Evolutionary conservation across 2,113 vertebrate genomes (phyloP).

Genomic region (Eurystomus gularis): DNA sequence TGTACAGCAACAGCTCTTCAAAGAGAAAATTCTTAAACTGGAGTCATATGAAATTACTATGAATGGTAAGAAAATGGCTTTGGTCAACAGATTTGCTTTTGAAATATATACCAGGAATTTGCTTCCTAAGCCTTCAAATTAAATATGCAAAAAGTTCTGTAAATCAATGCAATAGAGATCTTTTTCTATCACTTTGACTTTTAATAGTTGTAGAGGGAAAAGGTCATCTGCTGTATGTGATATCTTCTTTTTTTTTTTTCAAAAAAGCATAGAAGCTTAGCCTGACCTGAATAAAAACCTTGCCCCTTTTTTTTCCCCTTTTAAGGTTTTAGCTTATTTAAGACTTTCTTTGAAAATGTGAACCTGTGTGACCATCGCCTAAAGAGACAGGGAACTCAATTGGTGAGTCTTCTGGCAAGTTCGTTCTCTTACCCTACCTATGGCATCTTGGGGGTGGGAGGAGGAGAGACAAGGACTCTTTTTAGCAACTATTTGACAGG

Average conservation of each 20-base stretch:
- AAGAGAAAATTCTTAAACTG: conserved; percentile 97
- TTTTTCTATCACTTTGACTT: neutral
- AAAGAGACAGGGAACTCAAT: conserved; percentile 94
- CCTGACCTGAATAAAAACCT: neutral
- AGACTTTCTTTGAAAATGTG: conserved; percentile 99
- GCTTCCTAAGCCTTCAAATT: neutral
- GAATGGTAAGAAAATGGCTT: conserved; percentile 83
- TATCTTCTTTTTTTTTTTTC: neutral
- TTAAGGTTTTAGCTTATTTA: conserved; percentile 97
- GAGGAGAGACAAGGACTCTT: neutral
- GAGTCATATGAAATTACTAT: conserved; percentile 98
- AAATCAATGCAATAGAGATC: neutral
- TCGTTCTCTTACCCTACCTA: fast-evolving
- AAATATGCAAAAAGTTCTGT: neutral
- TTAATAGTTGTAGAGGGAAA: neutral
- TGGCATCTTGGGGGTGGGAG: neutral
- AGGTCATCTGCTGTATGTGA: neutral
- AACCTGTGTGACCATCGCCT: conserved; percentile 97
- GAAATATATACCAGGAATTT: neutral
- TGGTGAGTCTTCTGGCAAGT: conserved; percentile 80
- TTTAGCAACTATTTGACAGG: neutral
- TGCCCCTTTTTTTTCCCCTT: neutral
- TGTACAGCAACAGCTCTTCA: conserved; percentile 97
- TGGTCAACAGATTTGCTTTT: neutral
- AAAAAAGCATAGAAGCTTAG: neutral